phyloP scores from a whole-genome alignment of 2,888 invertebrate genomes.

The Macrosiphum euphorbiae region DNA sequence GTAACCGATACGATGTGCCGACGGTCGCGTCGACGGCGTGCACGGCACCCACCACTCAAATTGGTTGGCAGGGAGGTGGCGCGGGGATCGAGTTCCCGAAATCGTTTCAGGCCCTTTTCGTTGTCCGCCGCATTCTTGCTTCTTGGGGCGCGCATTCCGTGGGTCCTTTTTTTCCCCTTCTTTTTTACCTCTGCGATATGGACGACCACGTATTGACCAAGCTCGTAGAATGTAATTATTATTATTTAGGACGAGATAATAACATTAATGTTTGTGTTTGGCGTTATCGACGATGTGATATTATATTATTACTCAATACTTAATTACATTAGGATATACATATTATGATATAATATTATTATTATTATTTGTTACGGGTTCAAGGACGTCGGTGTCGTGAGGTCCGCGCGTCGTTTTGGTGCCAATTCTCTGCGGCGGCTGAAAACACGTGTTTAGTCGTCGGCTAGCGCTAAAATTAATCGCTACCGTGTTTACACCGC shows the following conservation, averaged over 20 bases:
- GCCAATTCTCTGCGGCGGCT: slow-evolving; percentile 23
- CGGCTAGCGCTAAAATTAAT: slow-evolving; percentile 38
- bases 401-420: slow-evolving; percentile 4
- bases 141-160: slow-evolving; percentile 15
- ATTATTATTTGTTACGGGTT: slow-evolving; percentile 34
- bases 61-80: background rate
- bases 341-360: background rate
- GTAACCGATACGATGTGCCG: slow-evolving; percentile 46
- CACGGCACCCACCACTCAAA: background rate
- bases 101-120: slow-evolving; percentile 45
- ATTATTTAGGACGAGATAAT: background rate
- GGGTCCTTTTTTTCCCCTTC: background rate
- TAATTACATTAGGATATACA: background rate
- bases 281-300: background rate
- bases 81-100: slow-evolving; percentile 48
- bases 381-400: slow-evolving; percentile 30
- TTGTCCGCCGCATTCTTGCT: slow-evolving; percentile 21
- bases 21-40: background rate
- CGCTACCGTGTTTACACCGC: slow-evolving; percentile 31
- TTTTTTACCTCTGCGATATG: background rate
- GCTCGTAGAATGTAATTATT: background rate
- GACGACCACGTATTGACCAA: background rate
- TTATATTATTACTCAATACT: background rate
- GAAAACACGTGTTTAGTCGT: slow-evolving; percentile 47
- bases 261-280: background rate